Evolutionary conservation across 1,140 invertebrate genomes (phyloP).

Genomic region (Paraescarpia echinospica): DNA sequence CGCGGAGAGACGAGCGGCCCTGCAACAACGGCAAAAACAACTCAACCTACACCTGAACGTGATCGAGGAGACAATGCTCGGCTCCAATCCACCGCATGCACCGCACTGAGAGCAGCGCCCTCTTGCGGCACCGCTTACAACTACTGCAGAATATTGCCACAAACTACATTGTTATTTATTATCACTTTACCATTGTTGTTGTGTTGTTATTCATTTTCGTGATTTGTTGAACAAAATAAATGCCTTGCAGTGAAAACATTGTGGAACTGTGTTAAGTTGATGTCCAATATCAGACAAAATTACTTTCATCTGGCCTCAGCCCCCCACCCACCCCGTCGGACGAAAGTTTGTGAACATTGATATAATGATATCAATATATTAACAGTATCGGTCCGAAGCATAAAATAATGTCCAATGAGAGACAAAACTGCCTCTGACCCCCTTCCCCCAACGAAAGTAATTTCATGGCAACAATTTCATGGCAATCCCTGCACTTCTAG

Average conservation of each 20-base stretch:
- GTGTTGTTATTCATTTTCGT: neutral
- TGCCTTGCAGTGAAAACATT: neutral
- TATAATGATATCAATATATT: too few relatives aligned
- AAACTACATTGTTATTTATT: slow-evolving; percentile 2
- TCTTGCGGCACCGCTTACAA: neutral
- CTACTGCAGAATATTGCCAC: neutral
- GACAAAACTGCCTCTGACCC: too few relatives aligned
- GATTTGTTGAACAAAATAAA: slow-evolving; percentile 2
- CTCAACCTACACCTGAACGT: neutral
- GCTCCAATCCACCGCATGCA: neutral
- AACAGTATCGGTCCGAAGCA: too few relatives aligned
- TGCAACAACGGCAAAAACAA: neutral
- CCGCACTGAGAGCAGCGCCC: neutral
- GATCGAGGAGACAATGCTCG: neutral
- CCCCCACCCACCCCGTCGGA: too few relatives aligned
- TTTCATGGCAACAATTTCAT: too few relatives aligned
- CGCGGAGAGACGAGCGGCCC: neutral
- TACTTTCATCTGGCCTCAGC: too few relatives aligned
- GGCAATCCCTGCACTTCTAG: too few relatives aligned
- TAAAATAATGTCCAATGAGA: too few relatives aligned
- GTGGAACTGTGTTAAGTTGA: neutral
- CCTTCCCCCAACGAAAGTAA: too few relatives aligned
- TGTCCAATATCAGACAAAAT: too few relatives aligned
- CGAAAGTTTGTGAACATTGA: too few relatives aligned
- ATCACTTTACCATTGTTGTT: neutral